phyloP scores from a whole-genome alignment of 1,140 invertebrate genomes.

The Potamilus streckersoni region DNA sequence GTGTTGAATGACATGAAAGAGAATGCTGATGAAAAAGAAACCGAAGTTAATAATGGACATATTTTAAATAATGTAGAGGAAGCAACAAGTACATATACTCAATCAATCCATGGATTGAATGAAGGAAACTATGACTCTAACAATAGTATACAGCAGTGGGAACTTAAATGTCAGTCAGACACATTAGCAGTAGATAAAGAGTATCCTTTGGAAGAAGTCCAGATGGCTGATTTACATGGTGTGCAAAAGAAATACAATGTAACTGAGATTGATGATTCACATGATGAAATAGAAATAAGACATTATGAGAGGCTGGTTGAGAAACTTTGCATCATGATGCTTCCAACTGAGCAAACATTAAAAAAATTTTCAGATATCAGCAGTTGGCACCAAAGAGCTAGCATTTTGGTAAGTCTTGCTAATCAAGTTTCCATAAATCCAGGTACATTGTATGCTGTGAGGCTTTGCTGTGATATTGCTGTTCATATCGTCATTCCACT shows the following conservation, averaged over 20 bases:
- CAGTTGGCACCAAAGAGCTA: not conserved
- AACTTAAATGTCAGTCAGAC: no score
- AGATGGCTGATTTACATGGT: not conserved
- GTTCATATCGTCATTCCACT: not conserved
- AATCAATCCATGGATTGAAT: no score
- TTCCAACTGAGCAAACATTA: slow-evolving; percentile 5
- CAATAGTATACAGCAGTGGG: no score
- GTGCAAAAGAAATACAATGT: not conserved
- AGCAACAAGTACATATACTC: no score
- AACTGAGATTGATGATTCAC: not conserved
- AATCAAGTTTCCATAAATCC: slow-evolving; percentile 5
- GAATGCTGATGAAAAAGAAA: no score
- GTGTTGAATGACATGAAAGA: no score
- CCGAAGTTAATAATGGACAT: no score
- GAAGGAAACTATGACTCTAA: no score
- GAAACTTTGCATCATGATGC: not conserved
- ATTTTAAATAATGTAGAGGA: no score
- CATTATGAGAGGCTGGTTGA: not conserved
- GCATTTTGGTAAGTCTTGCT: not conserved
- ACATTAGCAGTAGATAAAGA: no score
- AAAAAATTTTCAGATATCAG: not conserved
- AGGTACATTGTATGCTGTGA: slow-evolving; percentile 1
- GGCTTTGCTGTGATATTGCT: slow-evolving; percentile 10
- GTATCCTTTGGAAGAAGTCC: not conserved
- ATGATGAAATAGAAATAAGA: no score